Percentiles rank a stretch among this genome's conserved stretches.
Conservation (phyloP, 1,140 invertebrate genomes). For the Chlorops oryzae region DNA sequence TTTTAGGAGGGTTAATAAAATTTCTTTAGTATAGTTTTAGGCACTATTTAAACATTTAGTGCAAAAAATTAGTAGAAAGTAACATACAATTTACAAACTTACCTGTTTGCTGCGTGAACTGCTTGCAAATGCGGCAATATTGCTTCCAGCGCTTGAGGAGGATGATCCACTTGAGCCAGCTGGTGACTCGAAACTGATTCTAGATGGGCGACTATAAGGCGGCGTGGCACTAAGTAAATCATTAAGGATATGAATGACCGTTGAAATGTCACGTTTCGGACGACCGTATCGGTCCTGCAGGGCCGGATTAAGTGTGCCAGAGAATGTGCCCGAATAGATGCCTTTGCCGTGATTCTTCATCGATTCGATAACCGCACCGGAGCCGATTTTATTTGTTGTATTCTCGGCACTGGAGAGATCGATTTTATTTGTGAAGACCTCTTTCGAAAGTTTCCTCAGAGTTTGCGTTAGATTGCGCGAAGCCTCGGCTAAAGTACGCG, state of each 20-base stretch:
- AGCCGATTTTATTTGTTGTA: conserved; percentile 51
- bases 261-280: conserved; percentile 86
- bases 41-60: not conserved
- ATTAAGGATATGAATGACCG: conserved; percentile 92
- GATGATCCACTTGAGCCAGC: conserved; percentile 6
- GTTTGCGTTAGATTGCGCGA: conserved; percentile 88
- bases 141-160: not conserved
- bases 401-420: conserved; percentile 51
- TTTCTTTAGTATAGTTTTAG: not conserved
- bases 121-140: not conserved
- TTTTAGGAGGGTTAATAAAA: no score
- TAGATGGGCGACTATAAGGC: conserved; percentile 48
- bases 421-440: conserved; percentile 67
- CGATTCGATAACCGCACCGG: conserved; percentile 83
- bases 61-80: not conserved
- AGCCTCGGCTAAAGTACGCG: conserved; percentile 75
- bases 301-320: conserved; percentile 87
- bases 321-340: conserved; percentile 75
- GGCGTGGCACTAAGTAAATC: conserved; percentile 85
- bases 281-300: conserved; percentile 84
- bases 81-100: not conserved
- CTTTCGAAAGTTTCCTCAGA: conserved; percentile 80
- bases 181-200: conserved; percentile 47
- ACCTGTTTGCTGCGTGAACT: conserved; percentile 17
- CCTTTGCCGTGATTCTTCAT: conserved; percentile 92